Base-by-base conservation (phyloP, 2,888 invertebrate genomes). In the Anaspis maculata region DNA sequence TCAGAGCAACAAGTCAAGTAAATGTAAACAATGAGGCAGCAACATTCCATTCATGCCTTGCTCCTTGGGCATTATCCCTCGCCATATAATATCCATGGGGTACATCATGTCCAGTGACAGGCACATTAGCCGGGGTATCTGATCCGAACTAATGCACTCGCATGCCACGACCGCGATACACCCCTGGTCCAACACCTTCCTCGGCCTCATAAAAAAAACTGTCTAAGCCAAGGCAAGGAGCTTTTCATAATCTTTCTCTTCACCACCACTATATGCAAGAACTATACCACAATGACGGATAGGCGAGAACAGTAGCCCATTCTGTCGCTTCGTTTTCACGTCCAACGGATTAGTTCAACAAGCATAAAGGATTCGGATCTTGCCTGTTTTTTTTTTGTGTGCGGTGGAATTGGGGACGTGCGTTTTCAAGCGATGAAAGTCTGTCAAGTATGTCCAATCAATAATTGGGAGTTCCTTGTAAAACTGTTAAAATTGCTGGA, bases 101-200 rank as follows among this genome's bases (percentile, higher is more conserved):
- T 45, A 39, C n/a, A n/a, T n/a, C n/a, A n/a, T n/a, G n/a, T 44
- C 41, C 42, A 46, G 38, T 49, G 46, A 46, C 47, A 49, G 49
- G 27, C 49, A 44, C 48, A 51, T 49, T 45, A 49, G 41, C 42
- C 37, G 45, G 36, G 44, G 41, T 46, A 46, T 46, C 45, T 40
- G 42, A 42, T 42, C 41, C 37, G 24, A 37, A 34, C 41, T 42
- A 45, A 42, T 42, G 40, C 41, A 42, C 43, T 44, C 45, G 44
- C 42, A 44, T 44, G 43, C 42, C 40, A 41, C 37, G 38, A n/a
- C 36, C 22, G 25, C 30, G 27, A 46, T 41, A 32, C 39, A 31
- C 30, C 37, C 39, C 36, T 30, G n/a, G n/a, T n/a, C n/a, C n/a
- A n/a, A n/a, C n/a, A n/a, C n/a, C n/a, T n/a, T n/a, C n/a, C n/a